These are phyloP conservation scores for Synergus itoensis DNA, from an alignment of 2,888 invertebrate species.

Conservation along the genomic window DNA sequence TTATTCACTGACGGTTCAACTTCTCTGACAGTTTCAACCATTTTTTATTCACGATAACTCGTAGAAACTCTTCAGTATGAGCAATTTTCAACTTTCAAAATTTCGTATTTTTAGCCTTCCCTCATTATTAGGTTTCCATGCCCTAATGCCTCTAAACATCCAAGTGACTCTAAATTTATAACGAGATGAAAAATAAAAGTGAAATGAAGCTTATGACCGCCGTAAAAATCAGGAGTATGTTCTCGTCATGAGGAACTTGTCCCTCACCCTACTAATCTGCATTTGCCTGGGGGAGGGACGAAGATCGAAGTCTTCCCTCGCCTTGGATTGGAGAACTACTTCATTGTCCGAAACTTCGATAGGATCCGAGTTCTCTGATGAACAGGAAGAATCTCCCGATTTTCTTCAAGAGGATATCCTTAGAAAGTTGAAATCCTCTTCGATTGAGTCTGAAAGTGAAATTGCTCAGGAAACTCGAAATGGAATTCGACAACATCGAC, in stretches of 20 bases:
- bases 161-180: conserved; percentile 18
- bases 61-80: no score
- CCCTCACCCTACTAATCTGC: conserved; percentile 49
- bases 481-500: conserved; percentile 3
- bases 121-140: not conserved
- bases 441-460: conserved; percentile 21
- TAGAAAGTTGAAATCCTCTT: conserved; percentile 16
- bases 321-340: conserved; percentile 21
- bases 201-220: conserved; percentile 34
- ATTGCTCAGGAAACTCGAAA: conserved; percentile 19
- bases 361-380: conserved; percentile 2
- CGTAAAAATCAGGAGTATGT: conserved; percentile 46
- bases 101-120: no score
- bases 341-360: conserved; percentile 6
- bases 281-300: conserved; percentile 48
- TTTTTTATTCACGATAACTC: no score
- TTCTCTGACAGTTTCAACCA: no score
- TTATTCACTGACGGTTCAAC: no score
- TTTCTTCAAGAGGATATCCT: conserved; percentile 22
- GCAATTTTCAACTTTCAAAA: not conserved
- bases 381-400: conserved; percentile 10
- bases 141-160: not conserved
- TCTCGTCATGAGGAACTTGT: conserved; percentile 53
- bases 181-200: not conserved
- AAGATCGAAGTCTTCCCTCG: conserved; percentile 44